Conservation (phyloP, 1,140 invertebrate species). For the Physella acuta region DNA sequence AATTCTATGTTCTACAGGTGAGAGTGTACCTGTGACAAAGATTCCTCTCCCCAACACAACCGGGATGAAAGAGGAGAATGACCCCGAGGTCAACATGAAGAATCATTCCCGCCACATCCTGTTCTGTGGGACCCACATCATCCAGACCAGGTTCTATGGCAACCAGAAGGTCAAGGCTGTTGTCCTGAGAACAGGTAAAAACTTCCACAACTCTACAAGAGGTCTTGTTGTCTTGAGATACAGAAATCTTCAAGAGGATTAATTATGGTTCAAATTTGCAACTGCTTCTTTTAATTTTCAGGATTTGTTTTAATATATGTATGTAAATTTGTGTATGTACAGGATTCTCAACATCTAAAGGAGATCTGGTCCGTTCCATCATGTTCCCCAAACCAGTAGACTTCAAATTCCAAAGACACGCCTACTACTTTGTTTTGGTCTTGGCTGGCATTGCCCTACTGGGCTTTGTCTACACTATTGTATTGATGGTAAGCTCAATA, state of each 20-base stretch:
- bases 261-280: too few species aligned
- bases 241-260: too few species aligned
- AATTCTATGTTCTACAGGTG: slow-evolving; percentile 59
- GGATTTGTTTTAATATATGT: too few species aligned
- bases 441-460: slow-evolving; percentile 74
- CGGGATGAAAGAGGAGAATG: slow-evolving; percentile 33
- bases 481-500: slow-evolving; percentile 8
- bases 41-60: slow-evolving; percentile 73
- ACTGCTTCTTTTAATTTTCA: too few species aligned
- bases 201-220: not conserved
- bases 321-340: too few species aligned
- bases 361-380: slow-evolving; percentile 85
- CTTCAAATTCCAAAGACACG: slow-evolving; percentile 89
- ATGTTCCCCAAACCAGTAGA: slow-evolving; percentile 89
- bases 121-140: slow-evolving; percentile 91
- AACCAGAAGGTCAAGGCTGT: slow-evolving; percentile 71
- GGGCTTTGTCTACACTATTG: slow-evolving; percentile 83
- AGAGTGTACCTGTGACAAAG: slow-evolving; percentile 89
- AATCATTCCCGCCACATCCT: slow-evolving; percentile 86
- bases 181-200: slow-evolving; percentile 73
- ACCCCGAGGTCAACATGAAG: slow-evolving; percentile 54
- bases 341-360: slow-evolving; percentile 87
- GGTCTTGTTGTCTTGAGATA: too few species aligned
- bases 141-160: slow-evolving; percentile 91
- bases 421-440: slow-evolving; percentile 85